phyloP scores from a whole-genome alignment of 2,888 invertebrate genomes.

The Tipula lateralis region DNA sequence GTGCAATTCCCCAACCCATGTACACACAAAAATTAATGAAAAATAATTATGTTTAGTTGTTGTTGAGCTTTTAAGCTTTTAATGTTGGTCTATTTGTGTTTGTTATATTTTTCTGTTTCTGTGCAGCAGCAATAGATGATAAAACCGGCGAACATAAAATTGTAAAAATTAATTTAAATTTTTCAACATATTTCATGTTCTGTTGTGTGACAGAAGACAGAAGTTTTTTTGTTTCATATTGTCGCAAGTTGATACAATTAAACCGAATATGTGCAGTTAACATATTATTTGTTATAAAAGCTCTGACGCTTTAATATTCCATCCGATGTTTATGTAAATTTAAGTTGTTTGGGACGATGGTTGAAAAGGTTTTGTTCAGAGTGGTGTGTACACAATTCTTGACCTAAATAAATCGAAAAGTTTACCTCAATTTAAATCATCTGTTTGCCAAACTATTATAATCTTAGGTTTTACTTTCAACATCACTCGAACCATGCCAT shows the following conservation, averaged over 20 bases:
- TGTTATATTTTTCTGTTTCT: not conserved
- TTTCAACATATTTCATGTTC: not conserved
- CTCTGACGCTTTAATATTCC: not conserved
- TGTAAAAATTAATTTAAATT: not conserved
- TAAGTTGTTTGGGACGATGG: not conserved
- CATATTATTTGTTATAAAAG: not conserved
- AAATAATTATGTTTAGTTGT: no score
- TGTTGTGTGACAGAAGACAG: not conserved
- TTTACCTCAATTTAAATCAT: not conserved
- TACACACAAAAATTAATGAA: no score
- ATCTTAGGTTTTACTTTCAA: not conserved
- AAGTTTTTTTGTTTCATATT: not conserved
- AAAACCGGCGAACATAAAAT: not conserved
- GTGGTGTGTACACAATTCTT: not conserved
- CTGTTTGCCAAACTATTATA: not conserved
- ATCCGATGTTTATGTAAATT: not conserved
- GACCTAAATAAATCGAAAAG: not conserved
- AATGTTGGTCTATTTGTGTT: not conserved
- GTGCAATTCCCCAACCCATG: no score
- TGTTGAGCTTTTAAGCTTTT: not conserved
- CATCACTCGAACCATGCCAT: not conserved
- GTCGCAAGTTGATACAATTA: not conserved
- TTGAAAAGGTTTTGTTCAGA: not conserved
- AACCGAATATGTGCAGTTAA: not conserved
- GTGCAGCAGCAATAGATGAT: not conserved